Evolutionary conservation across 2,797 vertebrate species (phyloP).

Genomic region (Lacerta agilis): DNA sequence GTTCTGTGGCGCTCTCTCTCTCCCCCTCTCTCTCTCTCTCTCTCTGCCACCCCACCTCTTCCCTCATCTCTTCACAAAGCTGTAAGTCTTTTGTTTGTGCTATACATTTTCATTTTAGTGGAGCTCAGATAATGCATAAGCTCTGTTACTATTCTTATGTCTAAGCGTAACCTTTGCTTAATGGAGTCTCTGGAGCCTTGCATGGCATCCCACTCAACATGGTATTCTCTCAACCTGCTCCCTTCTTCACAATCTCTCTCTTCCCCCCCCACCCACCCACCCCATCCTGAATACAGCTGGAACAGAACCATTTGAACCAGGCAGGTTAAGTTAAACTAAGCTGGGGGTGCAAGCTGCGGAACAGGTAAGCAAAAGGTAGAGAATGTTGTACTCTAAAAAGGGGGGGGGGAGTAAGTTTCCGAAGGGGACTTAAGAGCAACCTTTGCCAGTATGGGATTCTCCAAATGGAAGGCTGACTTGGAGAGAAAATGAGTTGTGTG

Average conservation of each 20-base stretch:
- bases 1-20: conserved; percentile 69
- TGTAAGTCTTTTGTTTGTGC: conserved; percentile 70
- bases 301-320: neutral
- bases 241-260: conserved; percentile 8
- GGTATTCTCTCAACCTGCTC: conserved; percentile 41
- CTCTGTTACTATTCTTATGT: conserved; percentile 69
- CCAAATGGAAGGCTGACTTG: too few relatives aligned
- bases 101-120: conserved; percentile 76
- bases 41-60: conserved; percentile 30
- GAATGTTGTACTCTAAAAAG: neutral
- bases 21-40: conserved; percentile 14
- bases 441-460: too few relatives aligned
- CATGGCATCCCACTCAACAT: conserved; percentile 44
- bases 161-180: conserved; percentile 79
- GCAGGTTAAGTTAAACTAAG: neutral
- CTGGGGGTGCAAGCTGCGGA: neutral
- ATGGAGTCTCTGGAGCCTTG: conserved; percentile 72
- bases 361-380: neutral
- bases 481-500: too few relatives aligned
- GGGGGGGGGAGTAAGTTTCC: neutral
- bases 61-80: conserved; percentile 68
- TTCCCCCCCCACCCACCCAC: too few relatives aligned
- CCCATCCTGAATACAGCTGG: neutral
- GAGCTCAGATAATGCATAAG: conserved; percentile 78
- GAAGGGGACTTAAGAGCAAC: neutral